Percentiles rank a stretch among this genome's conserved stretches.
These are phyloP conservation scores for Clusia tigrina DNA, from an alignment of 2,888 invertebrate species.

Conservation along the genomic window DNA sequence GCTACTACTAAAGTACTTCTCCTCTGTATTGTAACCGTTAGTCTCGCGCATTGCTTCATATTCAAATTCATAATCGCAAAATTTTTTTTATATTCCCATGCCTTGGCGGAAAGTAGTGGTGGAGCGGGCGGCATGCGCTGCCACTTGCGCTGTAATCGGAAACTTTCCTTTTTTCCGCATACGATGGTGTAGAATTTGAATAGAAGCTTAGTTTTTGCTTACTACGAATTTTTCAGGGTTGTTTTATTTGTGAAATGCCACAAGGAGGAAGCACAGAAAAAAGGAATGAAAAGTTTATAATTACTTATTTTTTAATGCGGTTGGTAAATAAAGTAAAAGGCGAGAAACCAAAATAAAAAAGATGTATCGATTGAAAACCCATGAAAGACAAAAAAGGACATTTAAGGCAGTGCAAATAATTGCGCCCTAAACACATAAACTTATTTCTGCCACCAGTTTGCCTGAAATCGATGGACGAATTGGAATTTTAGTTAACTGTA, in stretches of 20 bases:
- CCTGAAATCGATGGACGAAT: no score
- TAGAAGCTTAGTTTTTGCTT: constrained; percentile 63
- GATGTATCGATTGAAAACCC: constrained; percentile 6
- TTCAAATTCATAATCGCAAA: constrained; percentile 62
- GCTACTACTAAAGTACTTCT: constrained; percentile 5
- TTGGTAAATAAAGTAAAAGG: constrained; percentile 53
- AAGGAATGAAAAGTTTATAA: constrained; percentile 59
- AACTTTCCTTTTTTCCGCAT: constrained; percentile 51
- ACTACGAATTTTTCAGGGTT: constrained; percentile 49
- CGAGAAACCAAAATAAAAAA: no score
- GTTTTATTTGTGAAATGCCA: constrained; percentile 41
- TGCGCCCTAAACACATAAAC: no score
- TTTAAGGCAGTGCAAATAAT: no score
- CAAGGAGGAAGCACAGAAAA: constrained; percentile 48
- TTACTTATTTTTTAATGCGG: constrained; percentile 63
- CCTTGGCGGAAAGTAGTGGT: constrained; percentile 20
- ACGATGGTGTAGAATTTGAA: constrained; percentile 62
- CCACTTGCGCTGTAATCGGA: constrained; percentile 50
- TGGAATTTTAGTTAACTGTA: no score
- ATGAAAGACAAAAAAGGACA: no score
- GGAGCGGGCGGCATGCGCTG: constrained; percentile 11
- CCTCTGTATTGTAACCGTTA: neutral
- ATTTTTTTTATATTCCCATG: constrained; percentile 57
- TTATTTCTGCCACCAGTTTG: no score
- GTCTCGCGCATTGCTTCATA: constrained; percentile 49